Percentiles rank a stretch among this genome's conserved stretches.
phyloP scores from a whole-genome alignment of 2,888 invertebrate genomes.

The Myathropa florea region DNA sequence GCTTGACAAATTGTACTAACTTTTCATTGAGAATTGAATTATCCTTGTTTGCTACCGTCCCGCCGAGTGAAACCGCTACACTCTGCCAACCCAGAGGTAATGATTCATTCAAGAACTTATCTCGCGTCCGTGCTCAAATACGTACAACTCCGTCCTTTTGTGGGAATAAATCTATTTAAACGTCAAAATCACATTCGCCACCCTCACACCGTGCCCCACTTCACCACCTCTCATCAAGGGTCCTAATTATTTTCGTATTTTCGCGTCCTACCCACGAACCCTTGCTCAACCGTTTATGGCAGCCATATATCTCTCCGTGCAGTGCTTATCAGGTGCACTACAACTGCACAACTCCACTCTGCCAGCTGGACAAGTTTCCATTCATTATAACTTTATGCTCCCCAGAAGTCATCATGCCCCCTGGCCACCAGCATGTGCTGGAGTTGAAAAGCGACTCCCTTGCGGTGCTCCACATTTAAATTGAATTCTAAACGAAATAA shows the following conservation, averaged over 20 bases:
- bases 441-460: conserved; percentile 15
- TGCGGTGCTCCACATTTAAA: conserved; percentile 31
- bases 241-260: conserved; percentile 58
- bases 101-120: conserved; percentile 33
- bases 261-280: neutral
- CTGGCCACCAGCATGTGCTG: conserved; percentile 40
- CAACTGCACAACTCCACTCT: conserved; percentile 12
- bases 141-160: conserved; percentile 36
- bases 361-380: conserved; percentile 52
- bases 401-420: conserved; percentile 41
- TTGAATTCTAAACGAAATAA: conserved; percentile 64
- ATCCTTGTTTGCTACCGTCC: neutral
- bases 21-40: conserved; percentile 27
- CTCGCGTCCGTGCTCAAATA: neutral
- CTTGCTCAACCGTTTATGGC: conserved; percentile 23
- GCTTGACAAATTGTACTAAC: conserved; percentile 18
- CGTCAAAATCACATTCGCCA: conserved; percentile 38
- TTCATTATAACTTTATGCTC: conserved; percentile 60
- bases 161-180: conserved; percentile 58
- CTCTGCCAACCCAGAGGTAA: neutral
- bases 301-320: conserved; percentile 27
- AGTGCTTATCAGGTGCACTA: conserved; percentile 56
- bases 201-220: conserved; percentile 9
- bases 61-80: neutral
- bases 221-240: conserved; percentile 49